A percentile compares a stretch with the other conserved stretches of the same genome.
Conservation (phyloP, 2,888 invertebrate genomes). For the Nephrocerus scutellatus region DNA sequence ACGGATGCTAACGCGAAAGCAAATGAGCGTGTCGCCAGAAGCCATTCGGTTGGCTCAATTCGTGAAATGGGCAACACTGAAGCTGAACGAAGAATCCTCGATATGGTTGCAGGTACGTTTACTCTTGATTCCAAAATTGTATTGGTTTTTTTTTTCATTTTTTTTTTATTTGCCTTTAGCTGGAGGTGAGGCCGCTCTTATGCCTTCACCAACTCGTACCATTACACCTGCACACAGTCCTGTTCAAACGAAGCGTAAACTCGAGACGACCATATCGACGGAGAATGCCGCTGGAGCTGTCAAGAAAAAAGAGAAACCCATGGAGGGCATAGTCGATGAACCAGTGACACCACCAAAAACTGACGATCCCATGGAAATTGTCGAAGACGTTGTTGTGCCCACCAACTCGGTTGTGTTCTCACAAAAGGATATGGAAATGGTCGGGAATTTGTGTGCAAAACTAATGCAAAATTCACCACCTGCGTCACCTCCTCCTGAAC, state of each 20-base stretch:
- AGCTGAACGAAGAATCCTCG: constrained; percentile 64
- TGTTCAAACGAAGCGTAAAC: constrained; percentile 64
- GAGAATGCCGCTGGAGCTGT: constrained; percentile 53
- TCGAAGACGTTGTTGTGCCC: constrained; percentile 26
- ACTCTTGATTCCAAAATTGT: not conserved
- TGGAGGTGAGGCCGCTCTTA: constrained; percentile 51
- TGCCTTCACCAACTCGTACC: constrained; percentile 56
- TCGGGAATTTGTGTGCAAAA: constrained; percentile 41
- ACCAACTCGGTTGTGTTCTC: constrained; percentile 26
- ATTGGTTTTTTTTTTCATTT: too few relatives aligned
- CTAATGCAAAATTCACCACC: constrained; percentile 28
- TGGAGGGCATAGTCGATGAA: constrained; percentile 29
- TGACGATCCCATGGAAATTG: constrained; percentile 39
- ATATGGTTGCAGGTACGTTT: constrained; percentile 56
- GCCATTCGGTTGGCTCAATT: constrained; percentile 65
- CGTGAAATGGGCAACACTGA: constrained; percentile 68
- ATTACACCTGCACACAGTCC: constrained; percentile 48
- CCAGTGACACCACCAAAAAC: constrained; percentile 20
- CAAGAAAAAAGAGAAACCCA: constrained; percentile 59
- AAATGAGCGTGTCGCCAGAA: constrained; percentile 53
- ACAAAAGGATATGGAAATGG: constrained; percentile 35
- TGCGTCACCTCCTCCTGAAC: constrained; percentile 11
- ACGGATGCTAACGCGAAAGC: constrained; percentile 49
- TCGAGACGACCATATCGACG: constrained; percentile 68
- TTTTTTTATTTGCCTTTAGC: constrained; percentile 29